Evolutionary conservation across 2,113 vertebrate species (phyloP).

Genomic region (Numenius arquata): DNA sequence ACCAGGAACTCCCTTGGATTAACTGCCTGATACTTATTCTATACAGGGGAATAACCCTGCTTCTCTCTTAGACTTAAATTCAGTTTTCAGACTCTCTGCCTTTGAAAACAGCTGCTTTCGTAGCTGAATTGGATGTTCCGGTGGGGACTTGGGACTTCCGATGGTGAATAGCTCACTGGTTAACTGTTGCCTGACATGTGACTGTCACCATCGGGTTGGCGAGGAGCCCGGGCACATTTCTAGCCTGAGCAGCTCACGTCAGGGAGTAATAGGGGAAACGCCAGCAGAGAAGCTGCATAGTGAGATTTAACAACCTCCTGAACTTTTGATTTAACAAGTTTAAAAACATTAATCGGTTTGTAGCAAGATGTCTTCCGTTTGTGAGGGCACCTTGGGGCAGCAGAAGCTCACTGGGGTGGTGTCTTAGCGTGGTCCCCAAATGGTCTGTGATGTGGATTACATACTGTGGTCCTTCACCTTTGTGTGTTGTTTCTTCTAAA

Average conservation of each 20-base stretch:
- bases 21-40: rapidly evolving
- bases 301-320: neutral
- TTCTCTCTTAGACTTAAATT: neutral
- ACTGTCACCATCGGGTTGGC: neutral
- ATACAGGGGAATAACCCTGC: rapidly evolving
- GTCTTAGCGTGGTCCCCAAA: rapidly evolving
- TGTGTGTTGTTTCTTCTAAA: neutral
- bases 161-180: neutral
- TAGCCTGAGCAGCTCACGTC: neutral
- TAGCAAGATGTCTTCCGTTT: neutral
- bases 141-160: neutral
- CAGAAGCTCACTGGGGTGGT: neutral
- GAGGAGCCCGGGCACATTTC: neutral
- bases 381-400: neutral
- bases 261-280: neutral
- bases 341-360: rapidly evolving
- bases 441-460: rapidly evolving
- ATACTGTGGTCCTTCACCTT: neutral
- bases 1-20: neutral
- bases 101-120: rapidly evolving
- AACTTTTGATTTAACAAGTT: neutral
- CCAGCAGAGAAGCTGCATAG: neutral
- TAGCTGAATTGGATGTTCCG: neutral
- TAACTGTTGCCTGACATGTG: neutral
- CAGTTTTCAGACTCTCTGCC: rapidly evolving